Evolutionary conservation across 1,140 invertebrate genomes (phyloP).

Genomic region (Melipona quadrifasciata): DNA sequence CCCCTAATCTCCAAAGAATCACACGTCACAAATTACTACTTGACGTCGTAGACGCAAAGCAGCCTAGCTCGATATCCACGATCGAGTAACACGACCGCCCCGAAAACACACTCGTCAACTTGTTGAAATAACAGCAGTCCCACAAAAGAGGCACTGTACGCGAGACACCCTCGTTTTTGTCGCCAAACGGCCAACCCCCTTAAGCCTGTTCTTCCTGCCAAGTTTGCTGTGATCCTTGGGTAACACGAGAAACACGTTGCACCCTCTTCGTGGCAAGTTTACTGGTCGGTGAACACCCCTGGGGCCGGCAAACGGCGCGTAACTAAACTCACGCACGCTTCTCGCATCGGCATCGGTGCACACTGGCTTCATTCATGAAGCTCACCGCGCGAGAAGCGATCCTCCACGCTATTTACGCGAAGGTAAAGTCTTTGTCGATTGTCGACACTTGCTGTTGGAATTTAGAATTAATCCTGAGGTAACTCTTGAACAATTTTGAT

Average conservation of each 20-base stretch:
- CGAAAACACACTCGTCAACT: background rate
- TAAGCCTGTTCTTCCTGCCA: background rate
- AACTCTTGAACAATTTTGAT: too few species aligned
- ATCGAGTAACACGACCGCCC: conserved; percentile 7
- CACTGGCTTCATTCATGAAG: conserved; percentile 78
- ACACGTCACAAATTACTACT: background rate
- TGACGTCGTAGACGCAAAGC: background rate
- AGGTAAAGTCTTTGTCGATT: background rate
- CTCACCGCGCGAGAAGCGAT: background rate
- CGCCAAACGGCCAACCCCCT: conserved; percentile 39
- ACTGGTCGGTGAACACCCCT: conserved; percentile 74
- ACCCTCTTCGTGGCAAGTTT: conserved; percentile 66
- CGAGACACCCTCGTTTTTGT: conserved; percentile 63
- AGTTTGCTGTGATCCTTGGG: conserved; percentile 34
- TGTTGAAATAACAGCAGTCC: conserved; percentile 6
- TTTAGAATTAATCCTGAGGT: background rate
- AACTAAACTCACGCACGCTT: conserved; percentile 80
- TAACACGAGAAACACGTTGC: conserved; percentile 55
- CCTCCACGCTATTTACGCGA: background rate
- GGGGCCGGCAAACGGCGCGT: conserved; percentile 77
- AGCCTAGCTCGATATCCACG: background rate
- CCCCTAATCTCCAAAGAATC: too few species aligned
- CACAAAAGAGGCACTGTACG: conserved; percentile 38
- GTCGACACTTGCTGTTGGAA: background rate
- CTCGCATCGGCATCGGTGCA: conserved; percentile 76